Conservation (phyloP, 1,140 invertebrate genomes). For the Agrilus planipennis region DNA sequence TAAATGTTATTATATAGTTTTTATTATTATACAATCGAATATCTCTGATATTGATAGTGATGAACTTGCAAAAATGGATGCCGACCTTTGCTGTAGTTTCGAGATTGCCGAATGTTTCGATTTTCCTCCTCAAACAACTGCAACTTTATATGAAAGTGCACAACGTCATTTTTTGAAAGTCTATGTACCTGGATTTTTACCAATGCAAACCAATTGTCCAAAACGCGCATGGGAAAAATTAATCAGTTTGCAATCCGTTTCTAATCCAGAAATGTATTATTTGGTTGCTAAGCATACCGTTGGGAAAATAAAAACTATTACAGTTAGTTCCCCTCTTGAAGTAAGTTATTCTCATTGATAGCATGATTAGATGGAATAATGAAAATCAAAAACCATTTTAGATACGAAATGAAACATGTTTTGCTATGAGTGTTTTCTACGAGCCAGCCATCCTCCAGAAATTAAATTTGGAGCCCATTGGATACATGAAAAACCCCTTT, state of each 20-base stretch:
- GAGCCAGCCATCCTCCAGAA: conserved; percentile 55
- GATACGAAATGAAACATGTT: conserved; percentile 68
- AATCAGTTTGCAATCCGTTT: conserved; percentile 50
- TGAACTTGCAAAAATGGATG: conserved; percentile 14
- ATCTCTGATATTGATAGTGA: conserved; percentile 11
- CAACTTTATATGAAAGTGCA: conserved; percentile 42
- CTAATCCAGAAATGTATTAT: conserved; percentile 18
- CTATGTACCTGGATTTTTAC: conserved; percentile 51
- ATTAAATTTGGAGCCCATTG: conserved; percentile 45
- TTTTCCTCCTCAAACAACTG: conserved; percentile 40
- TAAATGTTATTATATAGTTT: no score
- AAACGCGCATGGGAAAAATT: conserved; percentile 55
- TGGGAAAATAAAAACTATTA: conserved; percentile 24
- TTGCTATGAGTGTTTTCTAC: conserved; percentile 61
- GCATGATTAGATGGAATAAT: neutral
- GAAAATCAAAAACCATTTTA: conserved; percentile 29
- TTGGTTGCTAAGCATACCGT: conserved; percentile 26
- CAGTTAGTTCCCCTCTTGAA: conserved; percentile 63
- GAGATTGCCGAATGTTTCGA: conserved; percentile 28
- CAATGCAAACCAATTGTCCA: conserved; percentile 57
- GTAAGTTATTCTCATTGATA: conserved; percentile 40
- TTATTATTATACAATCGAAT: neutral
- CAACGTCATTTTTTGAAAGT: conserved; percentile 51
- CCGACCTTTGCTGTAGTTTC: conserved; percentile 25
- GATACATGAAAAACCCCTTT: conserved; percentile 62